These are phyloP conservation scores for Pipra filicauda DNA, from an alignment of 2,113 vertebrate species.

Conservation along the genomic window DNA sequence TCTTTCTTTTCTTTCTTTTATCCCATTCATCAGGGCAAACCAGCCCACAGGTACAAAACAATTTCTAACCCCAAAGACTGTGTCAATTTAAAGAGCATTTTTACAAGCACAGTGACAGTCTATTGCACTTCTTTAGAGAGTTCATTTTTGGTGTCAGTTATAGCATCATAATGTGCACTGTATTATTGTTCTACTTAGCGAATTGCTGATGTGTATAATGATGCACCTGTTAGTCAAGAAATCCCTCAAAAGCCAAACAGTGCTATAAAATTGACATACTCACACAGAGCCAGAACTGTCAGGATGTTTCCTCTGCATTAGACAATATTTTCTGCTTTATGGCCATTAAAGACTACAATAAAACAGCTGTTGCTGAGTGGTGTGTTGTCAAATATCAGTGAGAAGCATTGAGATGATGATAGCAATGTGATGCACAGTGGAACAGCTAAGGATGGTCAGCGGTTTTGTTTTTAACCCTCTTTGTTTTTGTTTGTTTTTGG, in stretches of 20 bases:
- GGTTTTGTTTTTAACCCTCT: slow-evolving; percentile 1
- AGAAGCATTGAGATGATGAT: slow-evolving; percentile 31
- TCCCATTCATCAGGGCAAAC: not conserved
- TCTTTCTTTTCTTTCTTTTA: not conserved
- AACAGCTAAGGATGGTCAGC: not conserved
- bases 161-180: not conserved
- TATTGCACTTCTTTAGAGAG: slow-evolving; percentile 44
- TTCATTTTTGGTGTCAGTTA: slow-evolving; percentile 61
- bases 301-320: slow-evolving; percentile 53
- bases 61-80: not conserved
- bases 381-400: slow-evolving; percentile 48
- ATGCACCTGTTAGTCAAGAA: slow-evolving; percentile 71
- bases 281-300: slow-evolving; percentile 1
- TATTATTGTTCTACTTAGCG: slow-evolving; percentile 51
- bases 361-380: slow-evolving; percentile 57
- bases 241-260: slow-evolving; percentile 45
- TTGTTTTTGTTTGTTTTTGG: not conserved
- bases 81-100: slow-evolving; percentile 20
- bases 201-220: slow-evolving; percentile 61
- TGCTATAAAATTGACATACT: slow-evolving; percentile 51
- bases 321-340: slow-evolving; percentile 66
- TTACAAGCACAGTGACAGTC: slow-evolving; percentile 13
- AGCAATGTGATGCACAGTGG: not conserved
- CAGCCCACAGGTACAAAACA: not conserved
- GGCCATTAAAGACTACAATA: slow-evolving; percentile 64